Percentiles rank a stretch among this genome's conserved stretches.
Conservation (phyloP, 2,888 invertebrate species). For the Lepidocyrtinus sp. region DNA sequence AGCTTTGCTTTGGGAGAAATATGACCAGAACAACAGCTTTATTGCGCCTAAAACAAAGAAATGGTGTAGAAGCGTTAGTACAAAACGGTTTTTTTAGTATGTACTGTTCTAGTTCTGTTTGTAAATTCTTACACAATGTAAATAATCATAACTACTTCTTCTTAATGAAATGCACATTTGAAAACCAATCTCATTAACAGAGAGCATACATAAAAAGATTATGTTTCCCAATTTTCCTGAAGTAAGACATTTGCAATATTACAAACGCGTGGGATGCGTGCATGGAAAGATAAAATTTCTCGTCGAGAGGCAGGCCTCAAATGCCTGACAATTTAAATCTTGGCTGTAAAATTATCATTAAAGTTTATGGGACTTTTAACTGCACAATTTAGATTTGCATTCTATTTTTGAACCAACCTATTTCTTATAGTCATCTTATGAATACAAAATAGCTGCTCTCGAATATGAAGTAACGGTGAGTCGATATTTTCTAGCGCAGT, state of each 20-base stretch:
- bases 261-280: neutral
- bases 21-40: too few species aligned
- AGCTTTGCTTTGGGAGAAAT: too few species aligned
- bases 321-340: too few species aligned
- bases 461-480: neutral
- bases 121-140: conserved; percentile 1
- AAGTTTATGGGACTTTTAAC: neutral
- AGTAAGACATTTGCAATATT: neutral
- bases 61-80: neutral
- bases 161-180: neutral
- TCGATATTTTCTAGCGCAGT: neutral
- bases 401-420: neutral
- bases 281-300: neutral
- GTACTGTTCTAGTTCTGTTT: neutral
- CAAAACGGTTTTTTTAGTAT: neutral
- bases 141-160: conserved; percentile 5
- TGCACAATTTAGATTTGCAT: neutral
- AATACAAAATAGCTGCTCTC: neutral
- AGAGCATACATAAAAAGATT: neutral
- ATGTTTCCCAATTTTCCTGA: too few species aligned
- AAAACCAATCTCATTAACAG: neutral
- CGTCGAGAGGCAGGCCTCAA: too few species aligned
- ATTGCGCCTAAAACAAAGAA: neutral
- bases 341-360: neutral
- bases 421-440: neutral